Evolutionary conservation across 2,113 vertebrate species (phyloP), one percentile per base, ranked within the genome.

Genomic region (Chaetodon trifascialis): DNA sequence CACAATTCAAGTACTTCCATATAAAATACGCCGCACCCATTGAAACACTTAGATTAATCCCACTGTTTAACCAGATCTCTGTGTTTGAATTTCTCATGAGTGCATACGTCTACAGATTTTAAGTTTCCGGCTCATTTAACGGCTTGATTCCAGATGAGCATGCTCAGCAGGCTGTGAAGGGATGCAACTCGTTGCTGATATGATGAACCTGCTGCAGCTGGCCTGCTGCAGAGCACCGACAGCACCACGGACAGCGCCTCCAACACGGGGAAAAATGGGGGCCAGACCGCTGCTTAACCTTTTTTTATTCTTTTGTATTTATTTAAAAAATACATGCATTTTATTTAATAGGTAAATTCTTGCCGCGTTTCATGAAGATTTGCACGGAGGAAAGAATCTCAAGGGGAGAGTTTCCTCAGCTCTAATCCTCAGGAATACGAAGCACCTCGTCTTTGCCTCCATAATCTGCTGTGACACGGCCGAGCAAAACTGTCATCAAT

Each of bases 121-220:
- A 67, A 1, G 8, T 80, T 74, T 78, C 56, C 66, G 42, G 68
- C 66, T 82, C 74, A 77, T 85, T 79, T 47, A 80, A 69, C 84
- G 83, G 73, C 79, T 71, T 23, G 52, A 71, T 56, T 80, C 56
- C 86, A 83, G 86, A 89, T 73, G 78, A 56, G 70, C 77, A 25
- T 65, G 73, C 69, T 74, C 40, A 73, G 77, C 76, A 58, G 80
- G 46, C 66, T 85, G 80, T 54, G 69, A 42, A 54, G 30, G 44
- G 60, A 91, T 21, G 90, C 91, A 91, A 91, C 90, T 90, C 87
- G 88, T 91, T 82, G 86, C 23, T 71, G 80, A 88, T 85, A 19
- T 88, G 88, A 86, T 87, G 88, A 63, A 10, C 65, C 14, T 62
- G n/a, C 5, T 60, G 79, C 87, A 75, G 76, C 76, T 80, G 85